Evolutionary conservation across 2,888 invertebrate species (phyloP).

Genomic region (Eupelmus urozonus): DNA sequence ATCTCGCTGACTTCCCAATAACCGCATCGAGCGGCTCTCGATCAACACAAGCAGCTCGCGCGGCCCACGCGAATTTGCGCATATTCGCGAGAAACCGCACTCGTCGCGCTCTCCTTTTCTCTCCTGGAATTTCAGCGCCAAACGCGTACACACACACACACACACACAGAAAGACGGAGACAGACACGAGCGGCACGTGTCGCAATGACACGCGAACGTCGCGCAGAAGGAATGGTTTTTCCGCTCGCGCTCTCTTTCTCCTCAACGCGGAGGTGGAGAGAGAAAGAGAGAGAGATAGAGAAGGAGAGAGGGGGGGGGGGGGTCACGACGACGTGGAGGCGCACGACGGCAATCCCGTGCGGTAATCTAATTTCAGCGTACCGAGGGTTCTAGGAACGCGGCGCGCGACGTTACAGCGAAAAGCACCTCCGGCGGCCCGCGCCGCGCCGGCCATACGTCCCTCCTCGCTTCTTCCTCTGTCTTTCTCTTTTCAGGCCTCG

Average conservation of each 20-base stretch:
- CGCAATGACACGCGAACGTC: conserved; percentile 42
- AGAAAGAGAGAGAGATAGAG: conserved; percentile 27
- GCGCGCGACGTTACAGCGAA: conserved; percentile 73
- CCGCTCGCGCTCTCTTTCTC: conserved; percentile 33
- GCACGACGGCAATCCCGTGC: conserved; percentile 72
- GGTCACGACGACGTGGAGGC: no score
- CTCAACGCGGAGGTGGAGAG: conserved; percentile 53
- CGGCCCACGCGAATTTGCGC: neutral
- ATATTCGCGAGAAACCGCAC: neutral
- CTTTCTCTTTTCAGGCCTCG: neutral
- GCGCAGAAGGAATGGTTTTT: conserved; percentile 43
- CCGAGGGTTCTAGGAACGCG: conserved; percentile 75
- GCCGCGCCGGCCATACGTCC: neutral
- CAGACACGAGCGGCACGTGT: neutral
- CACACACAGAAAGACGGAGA: neutral
- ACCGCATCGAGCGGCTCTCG: neutral
- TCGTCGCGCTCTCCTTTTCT: neutral
- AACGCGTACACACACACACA: no score
- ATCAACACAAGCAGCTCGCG: neutral
- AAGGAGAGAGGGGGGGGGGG: neutral
- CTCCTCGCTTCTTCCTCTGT: neutral
- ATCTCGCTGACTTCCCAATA: no score
- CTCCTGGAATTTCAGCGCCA: neutral
- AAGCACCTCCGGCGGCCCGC: conserved; percentile 58
- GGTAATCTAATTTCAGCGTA: conserved; percentile 76